Percentiles rank a stretch among this genome's conserved stretches.
phyloP scores from a whole-genome alignment of 2,888 invertebrate species.

The Drosophila quinaria region DNA sequence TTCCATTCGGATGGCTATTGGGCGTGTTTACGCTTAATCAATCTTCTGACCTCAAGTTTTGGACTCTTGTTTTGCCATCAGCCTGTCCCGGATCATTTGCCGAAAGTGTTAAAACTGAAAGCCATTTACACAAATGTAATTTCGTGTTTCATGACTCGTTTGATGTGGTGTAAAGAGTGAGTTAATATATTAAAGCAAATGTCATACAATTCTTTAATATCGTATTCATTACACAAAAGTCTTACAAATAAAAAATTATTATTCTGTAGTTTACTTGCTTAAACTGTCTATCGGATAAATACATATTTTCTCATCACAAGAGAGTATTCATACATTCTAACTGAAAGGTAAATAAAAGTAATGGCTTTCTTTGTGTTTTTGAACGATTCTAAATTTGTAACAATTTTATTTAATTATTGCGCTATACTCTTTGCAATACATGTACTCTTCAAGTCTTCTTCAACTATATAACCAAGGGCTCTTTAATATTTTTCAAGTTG shows the following conservation, averaged over 20 bases:
- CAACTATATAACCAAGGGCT: background rate
- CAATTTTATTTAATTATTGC: no score
- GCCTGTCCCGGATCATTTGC: conserved; percentile 12
- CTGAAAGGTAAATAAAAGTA: background rate
- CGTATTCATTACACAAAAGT: background rate
- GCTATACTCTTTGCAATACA: background rate
- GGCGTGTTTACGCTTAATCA: conserved; percentile 54
- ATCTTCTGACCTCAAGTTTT: conserved; percentile 59
- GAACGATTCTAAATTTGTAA: no score
- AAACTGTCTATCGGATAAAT: no score
- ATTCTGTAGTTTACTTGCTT: no score
- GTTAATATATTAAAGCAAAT: background rate
- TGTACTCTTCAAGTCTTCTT: background rate
- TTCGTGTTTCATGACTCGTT: conserved; percentile 27
- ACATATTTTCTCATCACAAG: no score
- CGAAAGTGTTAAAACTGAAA: conserved; percentile 60
- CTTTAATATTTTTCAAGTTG: conserved; percentile 17
- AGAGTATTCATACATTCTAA: no score
- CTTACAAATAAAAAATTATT: no score
- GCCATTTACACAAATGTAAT: conserved; percentile 61
- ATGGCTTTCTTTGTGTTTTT: background rate
- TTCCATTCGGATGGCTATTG: conserved; percentile 36
- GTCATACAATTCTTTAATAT: conserved; percentile 4
- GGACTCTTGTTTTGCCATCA: conserved; percentile 38
- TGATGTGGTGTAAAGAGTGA: conserved; percentile 2